A percentile compares a stretch with the other conserved stretches of the same genome.
Conservation (phyloP, 2,113 vertebrate species). For the Crocuta crocuta region DNA sequence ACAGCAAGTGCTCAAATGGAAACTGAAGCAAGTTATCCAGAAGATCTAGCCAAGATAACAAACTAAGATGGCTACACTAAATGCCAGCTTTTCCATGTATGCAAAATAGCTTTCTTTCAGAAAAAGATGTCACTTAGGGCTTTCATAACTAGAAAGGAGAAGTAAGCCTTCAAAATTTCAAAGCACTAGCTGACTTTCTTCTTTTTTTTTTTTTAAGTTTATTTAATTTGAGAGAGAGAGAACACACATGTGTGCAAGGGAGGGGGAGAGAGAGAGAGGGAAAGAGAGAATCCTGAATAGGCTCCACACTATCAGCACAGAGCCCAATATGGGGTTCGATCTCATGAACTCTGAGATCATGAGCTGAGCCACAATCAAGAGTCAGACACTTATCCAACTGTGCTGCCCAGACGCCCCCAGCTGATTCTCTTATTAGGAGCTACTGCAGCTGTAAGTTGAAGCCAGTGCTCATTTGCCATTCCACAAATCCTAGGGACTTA, state of each 20-base stretch:
- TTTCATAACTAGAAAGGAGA: neutral
- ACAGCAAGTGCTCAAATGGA: neutral
- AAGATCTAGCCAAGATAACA: neutral
- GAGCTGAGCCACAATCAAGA: no score
- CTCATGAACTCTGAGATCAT: no score
- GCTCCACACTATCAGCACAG: no score
- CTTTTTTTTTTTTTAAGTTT: no score
- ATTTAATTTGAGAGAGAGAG: no score
- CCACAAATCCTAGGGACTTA: neutral
- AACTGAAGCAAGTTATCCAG: neutral
- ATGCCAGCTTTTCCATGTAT: neutral
- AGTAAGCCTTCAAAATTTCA: neutral
- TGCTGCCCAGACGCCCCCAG: no score
- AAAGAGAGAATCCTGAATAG: no score
- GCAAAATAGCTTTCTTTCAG: neutral
- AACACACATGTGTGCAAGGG: no score
- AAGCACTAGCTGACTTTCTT: neutral
- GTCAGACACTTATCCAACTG: no score
- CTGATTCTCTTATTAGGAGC: neutral
- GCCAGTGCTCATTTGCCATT: neutral
- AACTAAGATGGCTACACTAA: neutral
- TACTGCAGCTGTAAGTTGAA: neutral
- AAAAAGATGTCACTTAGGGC: neutral
- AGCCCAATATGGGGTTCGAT: no score
- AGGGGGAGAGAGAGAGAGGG: no score